A percentile compares a stretch with the other conserved stretches of the same genome.
phyloP scores from a whole-genome alignment of 2,797 vertebrate species.

The Myotis vivesi region DNA sequence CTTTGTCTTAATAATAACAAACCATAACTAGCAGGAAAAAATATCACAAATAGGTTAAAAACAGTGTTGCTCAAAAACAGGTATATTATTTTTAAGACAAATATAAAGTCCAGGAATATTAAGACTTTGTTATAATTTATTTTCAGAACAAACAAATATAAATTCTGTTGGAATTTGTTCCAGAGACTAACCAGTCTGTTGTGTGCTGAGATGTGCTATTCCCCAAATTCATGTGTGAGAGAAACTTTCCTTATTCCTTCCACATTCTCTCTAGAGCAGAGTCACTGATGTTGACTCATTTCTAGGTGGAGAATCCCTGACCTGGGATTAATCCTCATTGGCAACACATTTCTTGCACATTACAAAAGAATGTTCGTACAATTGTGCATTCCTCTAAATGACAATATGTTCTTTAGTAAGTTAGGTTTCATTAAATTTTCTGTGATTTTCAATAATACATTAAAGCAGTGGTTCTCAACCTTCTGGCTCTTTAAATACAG shows the following conservation, averaged over 20 bases:
- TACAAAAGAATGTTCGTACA: neutral
- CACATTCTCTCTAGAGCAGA: neutral
- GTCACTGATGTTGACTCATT: neutral
- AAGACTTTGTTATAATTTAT: neutral
- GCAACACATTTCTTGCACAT: neutral
- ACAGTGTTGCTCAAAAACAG: neutral
- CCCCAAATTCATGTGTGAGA: neutral
- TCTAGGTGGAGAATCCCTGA: neutral
- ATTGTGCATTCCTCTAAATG: neutral
- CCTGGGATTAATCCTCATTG: neutral
- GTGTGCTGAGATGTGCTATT: neutral
- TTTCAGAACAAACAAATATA: conserved; percentile 4
- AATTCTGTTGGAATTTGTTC: conserved; percentile 17
- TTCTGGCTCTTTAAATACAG: too few relatives aligned
- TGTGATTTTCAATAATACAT: neutral
- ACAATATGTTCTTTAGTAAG: neutral
- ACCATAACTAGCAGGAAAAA: neutral
- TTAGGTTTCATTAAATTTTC: neutral
- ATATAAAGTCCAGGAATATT: neutral
- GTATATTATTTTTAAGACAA: conserved; percentile 19
- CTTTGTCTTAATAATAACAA: conserved; percentile 7
- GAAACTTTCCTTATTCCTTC: neutral
- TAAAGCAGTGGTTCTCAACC: neutral
- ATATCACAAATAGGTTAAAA: conserved; percentile 28
- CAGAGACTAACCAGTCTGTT: neutral